Base-by-base conservation (phyloP, 2,113 vertebrate species). In the Leucopsar rothschildi region DNA sequence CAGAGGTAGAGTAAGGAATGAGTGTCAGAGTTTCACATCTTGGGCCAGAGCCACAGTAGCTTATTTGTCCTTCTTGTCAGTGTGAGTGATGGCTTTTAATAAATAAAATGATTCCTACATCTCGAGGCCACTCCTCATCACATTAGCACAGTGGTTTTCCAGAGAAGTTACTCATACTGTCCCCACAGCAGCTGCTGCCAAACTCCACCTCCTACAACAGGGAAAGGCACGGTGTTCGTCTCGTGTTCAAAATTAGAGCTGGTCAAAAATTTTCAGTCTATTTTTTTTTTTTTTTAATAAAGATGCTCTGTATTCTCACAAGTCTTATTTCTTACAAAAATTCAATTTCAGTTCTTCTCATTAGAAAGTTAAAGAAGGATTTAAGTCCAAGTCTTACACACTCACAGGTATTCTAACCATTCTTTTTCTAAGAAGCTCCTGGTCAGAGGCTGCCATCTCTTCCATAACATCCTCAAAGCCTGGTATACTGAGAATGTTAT, bases 81-180 rank as follows among this genome's bases (percentile, higher is more conserved):
- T 1, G 49, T 72, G 79, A 96, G 53, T 71, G 53, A 88, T 93
- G 69, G 37, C 10, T 94, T 93, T 90, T 88, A 93, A 96, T 93
- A 94, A 90, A 93, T 66, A 56, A 92, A 95, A 93, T 61, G 0
- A 88, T 83, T 93, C 72, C 65, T 10, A 6, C 40, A 79, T 82
- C 52, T 73, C 20, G 9, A 5, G 11, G 79, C 79, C 86, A 57
- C 69, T 92, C 82, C 76, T 45, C 2, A 0, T 82, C 82, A 61
- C 60, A 86, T 86, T 76, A 90, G 31, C 76, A 60, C 0, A 0
- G 72, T 71, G 88, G 56, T 68, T 94, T 91, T 90, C 53, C 83
- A 71, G 78, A 85, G 61, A 9, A 90, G 49, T 78, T 78, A 79
- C 56, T 92, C 82, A 68, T 7, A 28, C 12, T 2, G 1, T 82